phyloP scores from a whole-genome alignment of 2,888 invertebrate genomes.

The Drosophila falleni region DNA sequence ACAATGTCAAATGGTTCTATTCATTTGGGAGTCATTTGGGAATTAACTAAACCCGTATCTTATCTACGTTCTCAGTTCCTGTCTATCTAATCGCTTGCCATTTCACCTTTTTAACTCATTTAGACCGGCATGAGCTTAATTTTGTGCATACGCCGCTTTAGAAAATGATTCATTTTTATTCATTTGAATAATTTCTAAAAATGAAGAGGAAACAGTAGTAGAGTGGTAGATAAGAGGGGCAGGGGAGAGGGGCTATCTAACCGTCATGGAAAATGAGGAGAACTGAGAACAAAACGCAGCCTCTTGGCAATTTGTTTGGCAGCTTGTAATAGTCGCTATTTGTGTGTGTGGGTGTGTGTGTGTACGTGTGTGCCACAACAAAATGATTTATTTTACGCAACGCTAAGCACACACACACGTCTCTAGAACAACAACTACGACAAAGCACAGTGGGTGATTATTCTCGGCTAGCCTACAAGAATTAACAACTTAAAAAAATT shows the following conservation, averaged over 20 bases:
- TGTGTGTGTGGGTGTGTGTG: slow-evolving; percentile 24
- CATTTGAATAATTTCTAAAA: slow-evolving; percentile 65
- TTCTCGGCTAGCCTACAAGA: neutral
- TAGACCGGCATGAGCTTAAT: slow-evolving; percentile 62
- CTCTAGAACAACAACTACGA: slow-evolving; percentile 8
- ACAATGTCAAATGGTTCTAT: slow-evolving; percentile 12
- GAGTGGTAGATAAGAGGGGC: neutral
- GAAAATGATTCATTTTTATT: slow-evolving; percentile 77
- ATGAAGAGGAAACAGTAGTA: no score
- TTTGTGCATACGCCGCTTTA: slow-evolving; percentile 38
- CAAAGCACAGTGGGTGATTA: neutral
- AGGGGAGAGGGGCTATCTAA: neutral
- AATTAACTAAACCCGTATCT: slow-evolving; percentile 31
- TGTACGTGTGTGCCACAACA: slow-evolving; percentile 42
- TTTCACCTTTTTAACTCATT: slow-evolving; percentile 45
- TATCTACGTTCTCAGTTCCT: slow-evolving; percentile 17
- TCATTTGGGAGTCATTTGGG: slow-evolving; percentile 35
- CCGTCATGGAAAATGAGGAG: slow-evolving; percentile 12
- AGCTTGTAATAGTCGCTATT: slow-evolving; percentile 50
- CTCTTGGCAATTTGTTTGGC: slow-evolving; percentile 70
- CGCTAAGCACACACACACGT: slow-evolving; percentile 67
- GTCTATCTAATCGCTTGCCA: slow-evolving; percentile 24
- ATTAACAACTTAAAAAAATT: no score
- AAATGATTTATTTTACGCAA: slow-evolving; percentile 79
- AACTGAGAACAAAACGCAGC: slow-evolving; percentile 22